phyloP scores from a whole-genome alignment of 2,888 invertebrate genomes.

The Ichneumon xanthorius region DNA sequence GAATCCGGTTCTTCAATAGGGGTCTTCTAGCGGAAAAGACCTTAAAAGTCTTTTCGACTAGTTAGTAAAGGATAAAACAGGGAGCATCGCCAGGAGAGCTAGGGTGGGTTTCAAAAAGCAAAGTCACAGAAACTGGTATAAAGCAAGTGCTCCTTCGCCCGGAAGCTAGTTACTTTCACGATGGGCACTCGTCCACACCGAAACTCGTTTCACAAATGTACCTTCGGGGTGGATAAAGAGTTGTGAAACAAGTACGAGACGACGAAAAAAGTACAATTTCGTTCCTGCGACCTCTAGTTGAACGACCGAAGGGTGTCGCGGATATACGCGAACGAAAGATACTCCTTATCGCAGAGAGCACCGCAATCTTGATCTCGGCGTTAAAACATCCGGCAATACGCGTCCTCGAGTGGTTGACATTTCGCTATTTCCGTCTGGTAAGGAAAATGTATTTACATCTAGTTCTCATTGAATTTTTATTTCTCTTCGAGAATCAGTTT shows the following conservation, averaged over 20 bases:
- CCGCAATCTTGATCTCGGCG: neutral
- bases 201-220: neutral
- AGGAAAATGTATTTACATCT: neutral
- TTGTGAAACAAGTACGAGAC: neutral
- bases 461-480: slow-evolving; percentile 7
- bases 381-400: neutral
- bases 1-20: neutral
- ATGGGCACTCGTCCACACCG: neutral
- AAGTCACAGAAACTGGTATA: neutral
- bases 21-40: neutral
- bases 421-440: neutral
- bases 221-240: neutral
- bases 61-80: neutral
- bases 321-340: neutral
- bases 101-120: neutral
- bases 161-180: slow-evolving; percentile 13
- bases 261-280: neutral
- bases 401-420: neutral
- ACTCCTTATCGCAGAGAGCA: neutral
- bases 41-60: slow-evolving; percentile 1
- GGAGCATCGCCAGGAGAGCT: neutral
- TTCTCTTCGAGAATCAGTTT: neutral
- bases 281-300: neutral
- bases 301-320: neutral
- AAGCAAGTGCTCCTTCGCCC: neutral